Conservation (phyloP, 2,888 invertebrate genomes). For the Horisme vitalbata region DNA sequence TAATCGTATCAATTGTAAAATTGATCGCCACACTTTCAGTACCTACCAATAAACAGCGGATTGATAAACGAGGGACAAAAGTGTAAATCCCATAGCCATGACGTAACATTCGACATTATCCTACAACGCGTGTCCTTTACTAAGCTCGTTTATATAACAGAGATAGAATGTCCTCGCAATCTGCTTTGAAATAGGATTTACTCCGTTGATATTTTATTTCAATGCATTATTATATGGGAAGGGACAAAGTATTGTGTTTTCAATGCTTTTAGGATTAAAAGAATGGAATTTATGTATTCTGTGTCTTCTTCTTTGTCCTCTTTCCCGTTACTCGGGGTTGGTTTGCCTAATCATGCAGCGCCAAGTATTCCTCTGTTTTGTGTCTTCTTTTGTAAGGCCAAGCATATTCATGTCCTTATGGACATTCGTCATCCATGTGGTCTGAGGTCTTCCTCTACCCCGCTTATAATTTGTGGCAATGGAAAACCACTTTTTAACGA, state of each 20-base stretch:
- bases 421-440: too few species aligned
- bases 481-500: too few species aligned
- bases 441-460: too few species aligned
- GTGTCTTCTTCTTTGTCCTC: too few species aligned
- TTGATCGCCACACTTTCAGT: too few species aligned
- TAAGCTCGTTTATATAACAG: slow-evolving; percentile 15
- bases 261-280: background rate
- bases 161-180: slow-evolving; percentile 20
- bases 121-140: slow-evolving; percentile 12
- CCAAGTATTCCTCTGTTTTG: too few species aligned
- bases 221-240: slow-evolving; percentile 8
- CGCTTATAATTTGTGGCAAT: too few species aligned
- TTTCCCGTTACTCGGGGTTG: too few species aligned
- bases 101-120: slow-evolving; percentile 1
- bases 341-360: too few species aligned
- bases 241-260: background rate
- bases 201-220: slow-evolving; percentile 17
- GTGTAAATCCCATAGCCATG: slow-evolving; percentile 1
- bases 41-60: background rate
- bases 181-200: slow-evolving; percentile 16
- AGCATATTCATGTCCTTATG: too few species aligned
- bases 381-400: too few species aligned
- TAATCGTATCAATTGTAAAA: too few species aligned
- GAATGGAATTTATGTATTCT: background rate
- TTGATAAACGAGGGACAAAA: background rate